Evolutionary conservation across 2,888 invertebrate species (phyloP).

Genomic region (Dynastes tityus): DNA sequence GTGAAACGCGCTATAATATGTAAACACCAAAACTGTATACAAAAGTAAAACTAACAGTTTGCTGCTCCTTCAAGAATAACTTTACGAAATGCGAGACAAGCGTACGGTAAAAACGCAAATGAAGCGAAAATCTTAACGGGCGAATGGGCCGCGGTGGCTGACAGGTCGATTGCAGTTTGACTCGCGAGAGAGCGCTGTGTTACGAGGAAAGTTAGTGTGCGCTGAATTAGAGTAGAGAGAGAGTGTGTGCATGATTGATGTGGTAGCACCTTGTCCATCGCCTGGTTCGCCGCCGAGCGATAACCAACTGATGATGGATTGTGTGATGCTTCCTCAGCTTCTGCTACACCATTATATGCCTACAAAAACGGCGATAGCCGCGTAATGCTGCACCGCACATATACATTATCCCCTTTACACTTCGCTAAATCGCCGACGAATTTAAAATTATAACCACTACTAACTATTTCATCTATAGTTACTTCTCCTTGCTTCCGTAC

Average conservation of each 20-base stretch:
- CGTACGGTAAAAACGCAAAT: constrained; percentile 33
- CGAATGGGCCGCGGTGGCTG: constrained; percentile 23
- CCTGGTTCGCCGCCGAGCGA: constrained; percentile 59
- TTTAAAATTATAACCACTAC: constrained; percentile 39
- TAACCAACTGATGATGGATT: constrained; percentile 58
- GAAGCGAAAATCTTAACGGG: constrained; percentile 48
- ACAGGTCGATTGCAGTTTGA: constrained; percentile 12
- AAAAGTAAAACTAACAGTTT: too few species aligned
- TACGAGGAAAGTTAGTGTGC: constrained; percentile 46
- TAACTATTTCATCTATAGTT: constrained; percentile 28
- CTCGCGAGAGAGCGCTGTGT: background rate
- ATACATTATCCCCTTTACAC: constrained; percentile 35
- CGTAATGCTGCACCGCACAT: constrained; percentile 34
- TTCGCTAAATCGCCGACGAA: constrained; percentile 39
- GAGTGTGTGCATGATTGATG: constrained; percentile 61
- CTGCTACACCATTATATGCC: background rate
- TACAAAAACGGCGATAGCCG: background rate
- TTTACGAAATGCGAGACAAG: background rate
- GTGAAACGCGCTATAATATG: too few species aligned
- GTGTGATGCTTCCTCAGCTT: constrained; percentile 22
- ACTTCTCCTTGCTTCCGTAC: background rate
- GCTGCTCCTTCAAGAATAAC: too few species aligned
- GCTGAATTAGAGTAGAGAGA: constrained; percentile 45
- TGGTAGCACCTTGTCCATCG: constrained; percentile 60
- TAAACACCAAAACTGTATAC: too few species aligned